Evolutionary conservation across 2,888 invertebrate species (phyloP), one percentile per base, ranked within the genome.

Genomic region (Scaptomyza reducta): DNA sequence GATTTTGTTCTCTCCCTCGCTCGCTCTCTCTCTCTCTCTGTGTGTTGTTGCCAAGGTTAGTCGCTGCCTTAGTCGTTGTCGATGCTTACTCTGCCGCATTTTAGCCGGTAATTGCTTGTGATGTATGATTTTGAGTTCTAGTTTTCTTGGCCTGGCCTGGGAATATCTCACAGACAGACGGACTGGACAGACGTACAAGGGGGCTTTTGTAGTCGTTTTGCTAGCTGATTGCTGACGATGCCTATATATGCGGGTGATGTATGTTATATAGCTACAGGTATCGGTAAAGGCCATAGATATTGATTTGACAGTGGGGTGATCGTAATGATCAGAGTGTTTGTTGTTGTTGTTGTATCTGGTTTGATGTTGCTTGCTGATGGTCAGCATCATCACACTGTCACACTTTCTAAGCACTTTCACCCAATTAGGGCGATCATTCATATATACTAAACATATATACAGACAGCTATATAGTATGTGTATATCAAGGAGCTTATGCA

Each of bases 101-200:
- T 83, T 85, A 86, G 87, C 70, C 84, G 78, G 88, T 85, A 85
- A 85, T 85, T 85, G 84, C 84, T 83, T 85, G 84, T 85, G 88
- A 85, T 85, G 84, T 85, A 85, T 85, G 84, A 85, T 85, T 85
- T 88, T 86, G 71, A 85, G 84, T 85, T 85, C 84, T 85, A 85
- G 84, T 85, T 85, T 88, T 67, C 10, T 69, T 88, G 58, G 75
- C 66, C 60, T 57, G 60, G 73, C 80, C 84, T 87, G 81, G 87
- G 85, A 84, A 88, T 85, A 69, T 77, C 85, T 83, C 75, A 77
- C 77, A 68, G 70, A 57, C 59, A 42, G 50, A 51, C 54, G 11
- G 13, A 44, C 42, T 25, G 27, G n/a, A 42, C 7, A 16, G 31
- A 42, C 11, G 25, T n/a, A 14, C 27, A 50, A 50, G 63, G 44